Conservation (phyloP, 2,797 vertebrate species). For the Muscicapa comitata region DNA sequence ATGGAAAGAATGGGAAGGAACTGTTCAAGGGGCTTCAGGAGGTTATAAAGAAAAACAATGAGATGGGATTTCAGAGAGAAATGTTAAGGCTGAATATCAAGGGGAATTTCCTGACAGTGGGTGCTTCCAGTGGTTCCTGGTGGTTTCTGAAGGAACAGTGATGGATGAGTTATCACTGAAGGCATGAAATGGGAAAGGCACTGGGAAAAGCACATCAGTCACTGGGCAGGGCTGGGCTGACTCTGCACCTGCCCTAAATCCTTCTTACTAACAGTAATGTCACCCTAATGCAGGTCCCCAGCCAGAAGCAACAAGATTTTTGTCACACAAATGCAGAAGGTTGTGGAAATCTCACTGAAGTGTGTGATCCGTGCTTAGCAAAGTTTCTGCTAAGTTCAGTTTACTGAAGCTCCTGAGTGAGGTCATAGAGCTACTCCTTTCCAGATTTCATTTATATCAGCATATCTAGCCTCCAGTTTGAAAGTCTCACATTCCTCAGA, state of each 20-base stretch:
- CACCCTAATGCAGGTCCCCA: neutral
- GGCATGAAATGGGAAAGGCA: neutral
- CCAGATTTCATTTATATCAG: neutral
- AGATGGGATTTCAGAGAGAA: neutral
- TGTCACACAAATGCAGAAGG: neutral
- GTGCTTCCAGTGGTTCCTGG: neutral
- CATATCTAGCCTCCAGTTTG: neutral
- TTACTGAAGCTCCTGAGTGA: neutral
- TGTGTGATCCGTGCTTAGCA: neutral
- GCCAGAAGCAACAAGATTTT: neutral
- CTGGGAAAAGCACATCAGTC: neutral
- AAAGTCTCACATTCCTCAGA: neutral
- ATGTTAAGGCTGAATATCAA: neutral
- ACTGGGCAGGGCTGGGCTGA: neutral
- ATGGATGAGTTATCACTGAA: neutral
- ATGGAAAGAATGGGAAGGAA: neutral
- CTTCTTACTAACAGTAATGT: accelerated
- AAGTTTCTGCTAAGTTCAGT: neutral
- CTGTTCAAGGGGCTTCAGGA: neutral
- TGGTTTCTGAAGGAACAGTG: neutral
- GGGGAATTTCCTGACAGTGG: neutral
- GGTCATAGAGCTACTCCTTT: neutral
- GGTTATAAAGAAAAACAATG: neutral
- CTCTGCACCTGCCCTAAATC: neutral
- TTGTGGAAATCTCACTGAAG: neutral